Base-by-base conservation (phyloP, 2,797 vertebrate species). In the Gila robusta region DNA sequence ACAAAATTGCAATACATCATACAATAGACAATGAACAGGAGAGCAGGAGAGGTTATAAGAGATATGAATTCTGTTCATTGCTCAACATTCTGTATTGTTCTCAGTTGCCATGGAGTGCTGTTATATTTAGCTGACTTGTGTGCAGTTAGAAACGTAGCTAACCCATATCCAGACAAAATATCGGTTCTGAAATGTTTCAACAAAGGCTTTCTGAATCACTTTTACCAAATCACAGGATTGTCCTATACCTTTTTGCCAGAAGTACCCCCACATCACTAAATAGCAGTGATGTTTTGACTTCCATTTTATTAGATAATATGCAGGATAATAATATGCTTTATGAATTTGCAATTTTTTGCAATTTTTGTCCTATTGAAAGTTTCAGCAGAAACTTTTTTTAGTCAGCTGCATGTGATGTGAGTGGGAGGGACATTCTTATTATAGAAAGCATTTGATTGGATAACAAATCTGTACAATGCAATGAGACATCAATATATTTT, bases 101-200 rank as follows among this genome's bases (percentile, higher is more conserved):
- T 39, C 39, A 39, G 74, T 83, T 80, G 69, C 69, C 71, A 76
- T 73, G 17, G 74, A 47, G 54, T 66, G 11, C n/a, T 44, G 44
- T 26, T 83, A 69, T 83, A 76, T 86, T 80, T 86, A 76, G 28
- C 69, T 35, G 28, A 6, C 35, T 28, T 19, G 11, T 69, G 10
- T n/a, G 73, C 62, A 26, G 44, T 59, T 44, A 35, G 32, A 66
- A 77, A 56, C 3, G 0, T 52, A 79, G 19, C n/a, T 39, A 64
- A 79, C 41, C 8, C 41, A 21, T 39, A 37, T 59, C 26, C 5
- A 47, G 6, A 32, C 5, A n/a, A 8, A 19, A 52, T 6, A 21
- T 32, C 6, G 26, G 0, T 28, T 6, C 10, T 32, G 5, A 74
- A 32, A 72, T 16, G 6, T 26, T 44, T 44, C 26, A 71, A 4